phyloP scores from a whole-genome alignment of 2,113 vertebrate genomes.

The Rhadina sibilatrix region DNA sequence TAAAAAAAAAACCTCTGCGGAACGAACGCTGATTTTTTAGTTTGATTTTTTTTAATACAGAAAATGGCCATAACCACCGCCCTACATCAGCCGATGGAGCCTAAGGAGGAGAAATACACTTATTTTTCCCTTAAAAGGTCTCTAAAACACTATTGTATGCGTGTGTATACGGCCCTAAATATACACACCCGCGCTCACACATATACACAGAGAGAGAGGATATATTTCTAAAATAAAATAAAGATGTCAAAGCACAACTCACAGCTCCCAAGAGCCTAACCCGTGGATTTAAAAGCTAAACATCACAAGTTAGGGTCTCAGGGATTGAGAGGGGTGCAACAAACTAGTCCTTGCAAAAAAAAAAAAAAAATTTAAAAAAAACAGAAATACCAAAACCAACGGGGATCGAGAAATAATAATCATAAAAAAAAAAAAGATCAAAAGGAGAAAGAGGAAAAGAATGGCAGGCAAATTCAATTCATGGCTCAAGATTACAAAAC shows the following conservation, averaged over 20 bases:
- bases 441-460: constrained; percentile 60
- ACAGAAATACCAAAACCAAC: background rate
- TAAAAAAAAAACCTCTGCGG: background rate
- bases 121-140: constrained; percentile 67
- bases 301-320: constrained; percentile 99
- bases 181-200: background rate
- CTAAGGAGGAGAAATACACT: constrained; percentile 52
- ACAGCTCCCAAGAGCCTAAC: constrained; percentile 99
- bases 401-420: background rate
- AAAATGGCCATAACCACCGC: constrained; percentile 49
- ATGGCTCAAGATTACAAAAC: constrained; percentile 53
- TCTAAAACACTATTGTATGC: constrained; percentile 14
- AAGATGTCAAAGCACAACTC: constrained; percentile 90
- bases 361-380: background rate
- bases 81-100: constrained; percentile 17
- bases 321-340: constrained; percentile 94
- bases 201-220: background rate
- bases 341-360: constrained; percentile 62
- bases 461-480: constrained; percentile 64
- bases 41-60: background rate
- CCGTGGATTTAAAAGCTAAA: constrained; percentile 98
- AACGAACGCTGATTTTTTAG: background rate
- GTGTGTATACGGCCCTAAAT: constrained; percentile 1
- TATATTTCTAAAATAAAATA: constrained; percentile 47
- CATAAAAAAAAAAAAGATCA: constrained; percentile 24